Evolutionary conservation across 2,888 invertebrate genomes (phyloP), one percentile per base, ranked within the genome.

Genomic region (Liodrosophila aerea): DNA sequence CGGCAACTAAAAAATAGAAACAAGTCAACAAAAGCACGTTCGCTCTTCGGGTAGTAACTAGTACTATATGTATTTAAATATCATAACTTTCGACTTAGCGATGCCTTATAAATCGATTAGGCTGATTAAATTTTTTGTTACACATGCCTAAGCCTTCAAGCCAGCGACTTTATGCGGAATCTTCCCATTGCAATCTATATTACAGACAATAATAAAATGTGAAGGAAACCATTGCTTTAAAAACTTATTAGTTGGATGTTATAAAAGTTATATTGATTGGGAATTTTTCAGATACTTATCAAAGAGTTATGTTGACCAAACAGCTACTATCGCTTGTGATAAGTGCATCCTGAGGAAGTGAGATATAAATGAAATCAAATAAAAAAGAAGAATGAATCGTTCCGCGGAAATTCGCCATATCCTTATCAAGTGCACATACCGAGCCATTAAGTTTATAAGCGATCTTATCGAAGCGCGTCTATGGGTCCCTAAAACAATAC

Each of bases 301-400:
- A 9, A 8, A 18, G 4, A n/a, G 15, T 36, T 54, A 16, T 54
- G 47, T 54, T 16, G 39, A 7, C 1, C 39, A 8, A 2, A 7
- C n/a, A 8, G 16, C 12, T 41, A 34, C 27, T 29, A 40, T n/a
- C 5, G 13, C 8, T 4, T 3, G 18, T 4, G 41, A 49, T 49
- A 41, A 34, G 13, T 36, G 31, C 58, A 64, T 72, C 73, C 73
- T 62, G 53, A 53, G 73, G 69, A 72, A 69, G 50, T 69, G 3
- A 8, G 1, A 11, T 30, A 5, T 22, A 2, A n/a, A n/a, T n/a
- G 3, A 22, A 22, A 7, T 8, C 11, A 40, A n/a, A 11, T 7
- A 1, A 44, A 43, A 39, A 31, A 36, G 30, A 29, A 13, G 3
- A 15, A 22, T 34, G 1, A 7, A 18, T 16, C n/a, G n/a, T 46